A percentile compares a stretch with the other conserved stretches of the same genome.
Evolutionary conservation across 2,888 invertebrate genomes (phyloP).

Genomic region (Tachina fera): DNA sequence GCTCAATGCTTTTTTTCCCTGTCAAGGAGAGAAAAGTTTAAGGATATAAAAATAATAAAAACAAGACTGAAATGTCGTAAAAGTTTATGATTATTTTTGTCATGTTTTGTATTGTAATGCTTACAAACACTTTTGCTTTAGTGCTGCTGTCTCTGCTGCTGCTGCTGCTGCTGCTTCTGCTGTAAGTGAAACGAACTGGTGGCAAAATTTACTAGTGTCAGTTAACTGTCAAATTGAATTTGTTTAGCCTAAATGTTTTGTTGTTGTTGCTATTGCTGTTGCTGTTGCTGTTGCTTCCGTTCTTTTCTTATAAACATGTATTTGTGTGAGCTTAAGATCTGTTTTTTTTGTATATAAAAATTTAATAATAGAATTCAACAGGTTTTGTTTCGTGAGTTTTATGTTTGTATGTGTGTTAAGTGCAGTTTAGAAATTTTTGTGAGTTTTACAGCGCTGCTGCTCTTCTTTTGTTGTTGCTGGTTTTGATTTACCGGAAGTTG

Average conservation of each 20-base stretch:
- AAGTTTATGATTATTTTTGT: slow-evolving; percentile 81
- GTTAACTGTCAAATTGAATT: slow-evolving; percentile 82
- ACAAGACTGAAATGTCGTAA: slow-evolving; percentile 79
- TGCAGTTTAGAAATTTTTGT: slow-evolving; percentile 65
- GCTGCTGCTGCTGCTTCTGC: slow-evolving; percentile 63
- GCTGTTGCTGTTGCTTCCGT: not conserved
- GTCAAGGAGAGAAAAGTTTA: slow-evolving; percentile 11
- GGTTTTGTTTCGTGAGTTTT: slow-evolving; percentile 39
- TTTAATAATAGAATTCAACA: slow-evolving; percentile 59
- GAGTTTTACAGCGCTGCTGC: slow-evolving; percentile 33
- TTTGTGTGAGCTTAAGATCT: slow-evolving; percentile 36
- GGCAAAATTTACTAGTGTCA: slow-evolving; percentile 59
- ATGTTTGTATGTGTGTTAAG: slow-evolving; percentile 48
- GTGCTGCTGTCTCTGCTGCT: slow-evolving; percentile 71
- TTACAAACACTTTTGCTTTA: slow-evolving; percentile 69
- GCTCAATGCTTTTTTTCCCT: slow-evolving; percentile 6
- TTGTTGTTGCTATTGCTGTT: slow-evolving; percentile 10
- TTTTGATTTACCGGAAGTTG: slow-evolving; percentile 78
- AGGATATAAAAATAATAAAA: slow-evolving; percentile 53
- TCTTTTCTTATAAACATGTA: not conserved
- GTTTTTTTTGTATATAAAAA: slow-evolving; percentile 24
- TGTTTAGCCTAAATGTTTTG: slow-evolving; percentile 76
- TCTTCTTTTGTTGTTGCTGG: slow-evolving; percentile 31
- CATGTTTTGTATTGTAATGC: slow-evolving; percentile 71
- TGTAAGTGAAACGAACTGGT: slow-evolving; percentile 29